Evolutionary conservation across 2,113 vertebrate species (phyloP), one percentile per base, ranked within the genome.

Genomic region (Malaclemys terrapin): DNA sequence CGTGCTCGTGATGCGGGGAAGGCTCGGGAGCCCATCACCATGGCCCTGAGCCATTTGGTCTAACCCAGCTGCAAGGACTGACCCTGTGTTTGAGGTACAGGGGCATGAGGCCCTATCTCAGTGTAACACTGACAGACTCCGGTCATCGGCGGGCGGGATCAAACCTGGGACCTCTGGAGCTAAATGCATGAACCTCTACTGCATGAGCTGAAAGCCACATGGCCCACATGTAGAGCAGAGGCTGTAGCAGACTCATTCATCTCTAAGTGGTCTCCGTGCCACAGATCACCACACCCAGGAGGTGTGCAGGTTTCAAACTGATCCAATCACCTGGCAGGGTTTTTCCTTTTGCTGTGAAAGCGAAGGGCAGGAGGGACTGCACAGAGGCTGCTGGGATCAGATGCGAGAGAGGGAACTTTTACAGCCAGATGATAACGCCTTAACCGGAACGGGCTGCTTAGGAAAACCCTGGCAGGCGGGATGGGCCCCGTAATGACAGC

Each of bases 311-410:
- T 53, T 53, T 19, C 52, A 53, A 19, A 53, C 7, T 19, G 19
- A 53, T 53, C 65, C 38, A 20, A 24, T 17, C n/a, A 20, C 19
- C 69, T 11, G n/a, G 10, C 72, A 24, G 72, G 22, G 69, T 42
- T 45, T 42, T 75, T 6, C 69, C 69, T 38, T 1, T 6, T 1
- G 1, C 92, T 22, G 5, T 62, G 59, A 11, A 31, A 62, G 59
- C 31, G 16, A 35, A 22, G 35, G 93, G 87, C 29, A 19, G 82
- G 62, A 94, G 88, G 85, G 91, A 96, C 97, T 94, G 17, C 52
- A 92, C 84, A 62, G 86, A 54, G 86, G 86, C 80, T 0, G 2
- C 25, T 0, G 3, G 47, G 16, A 72, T 76, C 89, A 84, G 84
- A 25, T 12, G 62, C 62, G 85, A 72, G 62, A 90, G 78, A 88